Conservation (phyloP, 2,113 vertebrate genomes). For the Protobothrops flavoviridis region DNA sequence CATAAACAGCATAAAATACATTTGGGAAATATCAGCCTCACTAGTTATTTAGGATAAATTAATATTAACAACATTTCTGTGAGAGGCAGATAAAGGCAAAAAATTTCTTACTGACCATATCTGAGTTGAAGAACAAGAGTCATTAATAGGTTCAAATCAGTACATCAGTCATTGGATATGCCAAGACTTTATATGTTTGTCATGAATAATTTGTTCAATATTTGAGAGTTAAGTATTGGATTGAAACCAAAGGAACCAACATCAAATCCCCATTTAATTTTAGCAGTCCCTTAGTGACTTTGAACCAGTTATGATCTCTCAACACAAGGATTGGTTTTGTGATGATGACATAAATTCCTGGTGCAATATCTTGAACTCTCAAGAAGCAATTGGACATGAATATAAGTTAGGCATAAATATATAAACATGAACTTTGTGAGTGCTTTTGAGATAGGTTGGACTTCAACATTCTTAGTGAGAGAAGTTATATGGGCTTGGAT, state of each 20-base stretch:
- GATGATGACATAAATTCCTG: background rate
- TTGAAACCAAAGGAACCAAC: background rate
- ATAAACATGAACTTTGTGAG: background rate
- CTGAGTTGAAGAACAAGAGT: constrained; percentile 43
- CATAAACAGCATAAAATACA: background rate
- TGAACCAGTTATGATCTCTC: background rate
- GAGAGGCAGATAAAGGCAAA: background rate
- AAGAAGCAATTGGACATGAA: background rate
- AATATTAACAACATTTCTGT: constrained; percentile 49
- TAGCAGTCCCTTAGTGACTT: background rate
- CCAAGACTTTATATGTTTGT: background rate
- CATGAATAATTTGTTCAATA: background rate
- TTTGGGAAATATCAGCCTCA: constrained; percentile 17
- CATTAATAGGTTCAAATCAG: constrained; percentile 48
- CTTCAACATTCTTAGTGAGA: background rate
- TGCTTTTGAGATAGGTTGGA: background rate
- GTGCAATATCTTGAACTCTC: background rate
- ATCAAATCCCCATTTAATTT: background rate
- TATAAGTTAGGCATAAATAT: background rate
- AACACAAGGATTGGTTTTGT: background rate
- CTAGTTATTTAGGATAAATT: constrained; percentile 23
- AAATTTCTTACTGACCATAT: constrained; percentile 8
- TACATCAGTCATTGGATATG: background rate
- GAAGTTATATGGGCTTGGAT: background rate
- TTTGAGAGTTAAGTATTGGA: background rate